Conservation (phyloP, 2,113 vertebrate species). For the Calidris pygmaea region DNA sequence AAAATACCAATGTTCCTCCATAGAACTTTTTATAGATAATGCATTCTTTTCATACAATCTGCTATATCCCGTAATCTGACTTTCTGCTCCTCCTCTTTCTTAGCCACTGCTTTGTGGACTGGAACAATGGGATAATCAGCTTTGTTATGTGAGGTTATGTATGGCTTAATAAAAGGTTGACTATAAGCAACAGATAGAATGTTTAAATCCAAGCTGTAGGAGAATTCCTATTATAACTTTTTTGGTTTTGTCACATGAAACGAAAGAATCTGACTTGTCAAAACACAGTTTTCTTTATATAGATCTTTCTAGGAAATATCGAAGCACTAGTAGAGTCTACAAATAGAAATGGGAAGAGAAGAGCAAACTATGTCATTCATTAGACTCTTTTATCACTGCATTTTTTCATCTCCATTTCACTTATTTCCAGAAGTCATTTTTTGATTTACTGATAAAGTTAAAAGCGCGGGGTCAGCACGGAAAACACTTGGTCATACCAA, state of each 20-base stretch:
- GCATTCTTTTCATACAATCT: not conserved
- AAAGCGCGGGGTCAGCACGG: fast-evolving
- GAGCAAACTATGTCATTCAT: not conserved
- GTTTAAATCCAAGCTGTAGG: not conserved
- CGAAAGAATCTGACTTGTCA: not conserved
- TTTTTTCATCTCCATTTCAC: not conserved
- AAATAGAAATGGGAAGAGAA: not conserved
- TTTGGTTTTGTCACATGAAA: not conserved
- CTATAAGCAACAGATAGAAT: not conserved
- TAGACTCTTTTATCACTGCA: not conserved
- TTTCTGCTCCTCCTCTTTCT: not conserved
- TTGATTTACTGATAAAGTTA: not conserved
- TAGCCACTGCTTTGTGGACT: not conserved
- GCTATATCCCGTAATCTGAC: not conserved
- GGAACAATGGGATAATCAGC: not conserved
- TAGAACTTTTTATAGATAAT: not conserved
- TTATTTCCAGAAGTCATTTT: not conserved
- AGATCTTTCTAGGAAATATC: not conserved
- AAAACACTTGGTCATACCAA: not conserved
- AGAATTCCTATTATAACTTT: not conserved
- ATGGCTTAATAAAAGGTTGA: not conserved
- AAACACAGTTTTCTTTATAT: not conserved
- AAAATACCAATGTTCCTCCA: not conserved
- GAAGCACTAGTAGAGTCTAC: not conserved
- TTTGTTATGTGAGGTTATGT: not conserved